Evolutionary conservation across 1,140 invertebrate genomes (phyloP).

Genomic region (Drosophila navojoa): DNA sequence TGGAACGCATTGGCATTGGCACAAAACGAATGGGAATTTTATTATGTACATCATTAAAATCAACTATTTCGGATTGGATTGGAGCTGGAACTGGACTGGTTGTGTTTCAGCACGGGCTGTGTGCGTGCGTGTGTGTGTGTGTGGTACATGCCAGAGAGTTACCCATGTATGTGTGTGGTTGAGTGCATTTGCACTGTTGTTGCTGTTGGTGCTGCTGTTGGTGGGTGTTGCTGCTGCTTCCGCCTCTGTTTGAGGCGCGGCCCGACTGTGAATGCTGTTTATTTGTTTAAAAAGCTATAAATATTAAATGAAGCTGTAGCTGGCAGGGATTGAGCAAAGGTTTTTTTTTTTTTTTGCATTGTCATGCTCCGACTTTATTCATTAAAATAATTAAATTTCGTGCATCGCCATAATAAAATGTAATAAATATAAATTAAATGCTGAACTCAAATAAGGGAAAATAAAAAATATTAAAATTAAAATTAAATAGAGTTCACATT

Average conservation of each 20-base stretch:
- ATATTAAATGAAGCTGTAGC: constrained; percentile 66
- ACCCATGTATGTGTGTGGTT: constrained; percentile 43
- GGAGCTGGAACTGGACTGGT: constrained; percentile 73
- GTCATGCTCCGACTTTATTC: constrained; percentile 36
- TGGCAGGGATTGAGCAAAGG: constrained; percentile 18
- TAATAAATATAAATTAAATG: constrained; percentile 37
- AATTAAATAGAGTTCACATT: too few species aligned
- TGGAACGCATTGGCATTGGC: constrained; percentile 81
- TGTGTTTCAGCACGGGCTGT: constrained; percentile 33
- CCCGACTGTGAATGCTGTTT: constrained; percentile 73
- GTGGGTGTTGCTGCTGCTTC: constrained; percentile 47
- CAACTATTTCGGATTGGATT: constrained; percentile 83
- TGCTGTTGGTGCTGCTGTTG: constrained; percentile 43
- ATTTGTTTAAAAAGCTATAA: constrained; percentile 84
- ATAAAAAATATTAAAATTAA: neutral
- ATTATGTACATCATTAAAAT: constrained; percentile 84
- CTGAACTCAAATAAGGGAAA: neutral
- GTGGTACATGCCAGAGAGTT: constrained; percentile 26
- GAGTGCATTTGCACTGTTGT: constrained; percentile 69
- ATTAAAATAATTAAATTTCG: constrained; percentile 71
- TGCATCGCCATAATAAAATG: constrained; percentile 40
- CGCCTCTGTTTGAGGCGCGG: constrained; percentile 38
- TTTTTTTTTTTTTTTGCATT: constrained; percentile 37
- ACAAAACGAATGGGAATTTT: constrained; percentile 84
- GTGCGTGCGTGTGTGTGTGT: constrained; percentile 1